Conservation (phyloP, 2,113 vertebrate species). For the Entosphenus tridentatus region DNA sequence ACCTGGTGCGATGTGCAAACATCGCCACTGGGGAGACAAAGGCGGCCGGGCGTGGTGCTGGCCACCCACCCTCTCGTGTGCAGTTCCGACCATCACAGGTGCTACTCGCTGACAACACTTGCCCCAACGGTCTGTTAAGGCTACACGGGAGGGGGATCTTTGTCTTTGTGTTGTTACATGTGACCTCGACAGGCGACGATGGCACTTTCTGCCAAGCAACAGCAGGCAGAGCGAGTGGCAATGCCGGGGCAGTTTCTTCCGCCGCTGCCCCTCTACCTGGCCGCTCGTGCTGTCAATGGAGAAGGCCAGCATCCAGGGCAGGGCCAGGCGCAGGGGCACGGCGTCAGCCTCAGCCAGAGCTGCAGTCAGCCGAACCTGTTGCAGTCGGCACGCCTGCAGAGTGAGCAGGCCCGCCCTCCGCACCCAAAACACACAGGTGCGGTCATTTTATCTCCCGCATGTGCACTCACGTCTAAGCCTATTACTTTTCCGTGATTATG, state of each 20-base stretch:
- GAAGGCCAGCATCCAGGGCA: background rate
- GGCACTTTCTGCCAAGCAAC: constrained; percentile 4
- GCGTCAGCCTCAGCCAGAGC: background rate
- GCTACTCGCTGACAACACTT: too few relatives aligned
- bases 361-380: constrained; percentile 1
- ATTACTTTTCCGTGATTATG: too few relatives aligned
- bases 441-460: too few relatives aligned
- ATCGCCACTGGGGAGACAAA: too few relatives aligned
- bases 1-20: too few relatives aligned
- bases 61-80: too few relatives aligned
- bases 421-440: background rate
- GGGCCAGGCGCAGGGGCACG: background rate
- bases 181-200: background rate
- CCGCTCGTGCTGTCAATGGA: background rate
- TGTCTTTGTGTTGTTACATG: too few relatives aligned
- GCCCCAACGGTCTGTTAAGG: too few relatives aligned
- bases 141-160: too few relatives aligned
- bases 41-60: too few relatives aligned
- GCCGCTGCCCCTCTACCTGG: background rate
- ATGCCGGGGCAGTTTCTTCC: background rate
- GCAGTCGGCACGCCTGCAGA: background rate
- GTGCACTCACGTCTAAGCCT: too few relatives aligned
- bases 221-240: background rate
- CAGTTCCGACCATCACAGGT: too few relatives aligned
- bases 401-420: background rate